Base-by-base conservation (phyloP, 2,888 invertebrate species). In the Ormyrus thymus region DNA sequence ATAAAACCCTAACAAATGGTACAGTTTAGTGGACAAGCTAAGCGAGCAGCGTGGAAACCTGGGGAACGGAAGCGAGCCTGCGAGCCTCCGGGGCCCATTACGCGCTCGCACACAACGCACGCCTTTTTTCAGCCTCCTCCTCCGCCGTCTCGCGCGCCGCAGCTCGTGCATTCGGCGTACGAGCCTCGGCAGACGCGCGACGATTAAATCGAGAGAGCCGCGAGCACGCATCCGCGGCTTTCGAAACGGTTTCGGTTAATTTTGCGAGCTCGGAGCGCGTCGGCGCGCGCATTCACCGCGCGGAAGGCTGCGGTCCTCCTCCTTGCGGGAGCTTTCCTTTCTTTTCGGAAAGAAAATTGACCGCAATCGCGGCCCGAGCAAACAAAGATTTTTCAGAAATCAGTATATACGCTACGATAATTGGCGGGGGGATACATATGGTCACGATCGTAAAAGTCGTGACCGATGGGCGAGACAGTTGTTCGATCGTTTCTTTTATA, bases 11-110 rank as follows among this genome's bases (percentile, higher is more conserved):
- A 81, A 81, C 82, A 82, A 84, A 83, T 84, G 79, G 82, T 79
- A 81, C 81, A 82, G 82, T 83, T 83, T 82, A 84, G 79, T 82
- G 68, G 76, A 72, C 78, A 64, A 59, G 11, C 65, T 55, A 43
- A 72, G 48, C 59, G 78, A 62, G 78, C 76, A 65, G 82, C 84
- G 83, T 80, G 84, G 83, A 84, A 85, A 83, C 75, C 29, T 15
- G 66, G 68, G 74, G 74, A 83, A 86, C 86, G 87, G 87, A 87
- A 87, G 86, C 84, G 73, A 50, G 84, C 83, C 84, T 81, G 83
- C 82, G 84, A 45, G 83, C 83, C 85, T 82, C 71, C 82, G 82
- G 79, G 82, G 78, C 80, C 82, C 76, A 79, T 83, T 83, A 83
- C 84, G 78, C 79, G 82, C 65, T 46, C 72, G 45, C 53, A 56